These are phyloP conservation scores for Gallinago solitaria DNA, from an alignment of 2,797 vertebrate genomes.

Conservation along the genomic window DNA sequence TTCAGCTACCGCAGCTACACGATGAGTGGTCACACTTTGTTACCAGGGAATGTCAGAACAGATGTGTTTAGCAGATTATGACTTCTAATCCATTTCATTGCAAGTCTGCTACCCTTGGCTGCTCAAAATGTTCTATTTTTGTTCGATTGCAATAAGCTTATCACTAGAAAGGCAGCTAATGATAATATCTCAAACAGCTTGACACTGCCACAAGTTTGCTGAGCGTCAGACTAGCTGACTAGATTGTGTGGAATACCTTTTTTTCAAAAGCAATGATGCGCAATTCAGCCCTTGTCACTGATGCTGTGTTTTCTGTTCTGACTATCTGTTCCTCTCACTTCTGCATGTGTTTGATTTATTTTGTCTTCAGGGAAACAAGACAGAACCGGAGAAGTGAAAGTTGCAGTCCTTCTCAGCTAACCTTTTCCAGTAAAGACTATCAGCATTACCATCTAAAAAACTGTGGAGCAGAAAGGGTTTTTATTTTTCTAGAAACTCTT, in stretches of 20 bases:
- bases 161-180: conserved; percentile 23
- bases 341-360: neutral
- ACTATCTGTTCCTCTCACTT: neutral
- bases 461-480: neutral
- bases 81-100: conserved; percentile 19
- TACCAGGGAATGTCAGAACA: conserved; percentile 7
- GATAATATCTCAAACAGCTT: neutral
- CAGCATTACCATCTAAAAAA: neutral
- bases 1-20: neutral
- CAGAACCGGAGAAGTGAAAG: neutral
- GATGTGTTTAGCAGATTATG: neutral
- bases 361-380: neutral
- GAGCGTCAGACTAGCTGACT: neutral
- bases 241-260: neutral
- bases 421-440: neutral
- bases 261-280: neutral
- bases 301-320: neutral
- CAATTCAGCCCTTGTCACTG: neutral
- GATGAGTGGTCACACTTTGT: neutral
- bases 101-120: neutral
- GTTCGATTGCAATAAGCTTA: neutral
- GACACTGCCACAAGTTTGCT: neutral
- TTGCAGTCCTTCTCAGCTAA: neutral
- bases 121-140: neutral
- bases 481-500: neutral